These are phyloP conservation scores for Protophormia terraenovae DNA, from an alignment of 2,888 invertebrate genomes.

Conservation along the genomic window DNA sequence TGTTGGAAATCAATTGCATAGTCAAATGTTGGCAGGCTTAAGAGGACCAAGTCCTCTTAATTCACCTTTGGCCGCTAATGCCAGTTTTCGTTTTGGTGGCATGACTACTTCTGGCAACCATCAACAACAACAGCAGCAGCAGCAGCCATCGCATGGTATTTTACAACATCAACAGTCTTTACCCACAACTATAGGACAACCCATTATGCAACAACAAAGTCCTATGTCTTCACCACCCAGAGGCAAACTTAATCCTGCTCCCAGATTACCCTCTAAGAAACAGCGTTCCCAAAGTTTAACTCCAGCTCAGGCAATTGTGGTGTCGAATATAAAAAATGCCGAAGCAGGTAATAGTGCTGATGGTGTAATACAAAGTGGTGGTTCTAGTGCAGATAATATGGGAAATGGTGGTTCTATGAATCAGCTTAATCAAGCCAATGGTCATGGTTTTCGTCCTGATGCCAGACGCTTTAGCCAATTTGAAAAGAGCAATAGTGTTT, in stretches of 20 bases:
- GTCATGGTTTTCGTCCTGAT: constrained; percentile 50
- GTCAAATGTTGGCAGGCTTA: constrained; percentile 80
- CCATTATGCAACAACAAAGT: constrained; percentile 73
- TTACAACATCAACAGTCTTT: constrained; percentile 69
- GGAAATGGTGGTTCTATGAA: constrained; percentile 46
- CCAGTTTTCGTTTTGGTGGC: constrained; percentile 77
- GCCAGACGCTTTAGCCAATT: constrained; percentile 64
- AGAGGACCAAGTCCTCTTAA: constrained; percentile 80
- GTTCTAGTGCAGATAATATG: not conserved
- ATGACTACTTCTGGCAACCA: constrained; percentile 72
- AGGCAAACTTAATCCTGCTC: constrained; percentile 81
- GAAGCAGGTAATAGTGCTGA: constrained; percentile 88
- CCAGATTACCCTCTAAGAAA: constrained; percentile 83
- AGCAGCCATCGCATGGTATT: constrained; percentile 71
- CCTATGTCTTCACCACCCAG: constrained; percentile 84
- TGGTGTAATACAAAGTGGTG: constrained; percentile 84
- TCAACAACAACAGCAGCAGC: too few relatives aligned
- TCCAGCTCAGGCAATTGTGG: constrained; percentile 82
- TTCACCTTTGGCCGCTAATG: constrained; percentile 81
- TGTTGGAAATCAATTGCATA: constrained; percentile 82
- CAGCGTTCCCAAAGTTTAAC: constrained; percentile 91
- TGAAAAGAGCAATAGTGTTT: constrained; percentile 67
- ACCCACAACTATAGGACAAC: constrained; percentile 65
- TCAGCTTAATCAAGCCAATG: constrained; percentile 51
- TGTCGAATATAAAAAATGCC: constrained; percentile 74